Base-by-base conservation (phyloP, 2,113 vertebrate species). In the Cercopithecus mona region DNA sequence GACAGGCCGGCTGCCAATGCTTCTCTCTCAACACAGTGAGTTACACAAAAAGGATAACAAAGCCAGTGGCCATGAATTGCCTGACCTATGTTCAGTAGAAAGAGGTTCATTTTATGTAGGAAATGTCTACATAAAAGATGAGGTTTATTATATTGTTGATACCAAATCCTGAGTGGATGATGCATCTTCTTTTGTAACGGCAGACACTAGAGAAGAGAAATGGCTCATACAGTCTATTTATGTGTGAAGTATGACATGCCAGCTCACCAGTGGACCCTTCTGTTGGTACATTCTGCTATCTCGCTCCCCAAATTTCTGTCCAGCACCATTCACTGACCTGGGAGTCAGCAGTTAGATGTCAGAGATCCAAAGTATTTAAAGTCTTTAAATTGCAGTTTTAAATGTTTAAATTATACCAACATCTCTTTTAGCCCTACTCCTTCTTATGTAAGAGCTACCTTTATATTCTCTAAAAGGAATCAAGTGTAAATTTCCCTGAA, bases 261-360 rank as follows among this genome's bases (percentile, higher is more conserved):
- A 8, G 4, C 45, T 9, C 14, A 3, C 61, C 1, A 5, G 3
- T 1, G 2, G n/a, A 23, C 27, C 35, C 18, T 43, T 30, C 94
- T 17, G 11, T 1, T 8, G 27, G 32, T 16, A 35, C 1, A 0
- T 12, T 35, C 7, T 17, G 3, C 10, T 9, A 6, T 0, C 2
- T 0, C 0, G 0, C n/a, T 45, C 81, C 91, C 43, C 2, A 5
- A 6, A 1, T 2, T 45, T 40, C 84, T 0, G 0, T 27, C 3
- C 80, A 59, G 22, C 50, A 90, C 59, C 64, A 8, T 35, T 61
- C 55, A 0, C 80, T 66, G 89, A 48, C 93, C 93, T 32, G 6
- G 13, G 85, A 93, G 80, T 35, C 91, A 25, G 81, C 0, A 3
- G 59, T 61, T 9, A 32, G 32, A 22, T 18, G 43, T 3, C 14